These are phyloP conservation scores for Sebastes alutus DNA, from an alignment of 2,797 vertebrate species.

Conservation along the genomic window DNA sequence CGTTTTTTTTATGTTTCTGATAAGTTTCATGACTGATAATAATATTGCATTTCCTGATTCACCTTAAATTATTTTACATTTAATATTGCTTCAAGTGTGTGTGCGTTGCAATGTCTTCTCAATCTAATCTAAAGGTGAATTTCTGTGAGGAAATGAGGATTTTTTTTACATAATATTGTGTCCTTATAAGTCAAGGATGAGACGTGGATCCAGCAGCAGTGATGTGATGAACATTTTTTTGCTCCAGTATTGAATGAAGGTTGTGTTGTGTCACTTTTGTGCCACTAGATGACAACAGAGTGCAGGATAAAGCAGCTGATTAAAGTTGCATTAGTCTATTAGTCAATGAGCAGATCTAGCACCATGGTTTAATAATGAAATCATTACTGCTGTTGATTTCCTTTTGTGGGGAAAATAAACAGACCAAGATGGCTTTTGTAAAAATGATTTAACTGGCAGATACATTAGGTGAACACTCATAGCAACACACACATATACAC, in stretches of 20 bases:
- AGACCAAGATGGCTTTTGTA: slow-evolving; percentile 21
- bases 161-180: slow-evolving; percentile 3
- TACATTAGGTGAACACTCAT: not conserved
- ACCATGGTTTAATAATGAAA: slow-evolving; percentile 61
- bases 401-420: slow-evolving; percentile 35
- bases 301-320: slow-evolving; percentile 55
- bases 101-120: not conserved
- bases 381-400: slow-evolving; percentile 59
- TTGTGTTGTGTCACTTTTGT: slow-evolving; percentile 28
- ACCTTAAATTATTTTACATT: not conserved
- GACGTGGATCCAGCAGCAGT: not conserved
- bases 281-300: slow-evolving; percentile 78
- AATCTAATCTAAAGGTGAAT: not conserved
- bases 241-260: not conserved
- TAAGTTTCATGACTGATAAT: slow-evolving; percentile 14
- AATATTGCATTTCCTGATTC: not conserved
- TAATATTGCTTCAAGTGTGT: not conserved
- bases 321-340: slow-evolving; percentile 52
- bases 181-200: slow-evolving; percentile 9
- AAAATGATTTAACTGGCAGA: slow-evolving; percentile 29
- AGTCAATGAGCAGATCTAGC: slow-evolving; percentile 52
- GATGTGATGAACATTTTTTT: slow-evolving; percentile 31
- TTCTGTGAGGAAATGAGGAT: not conserved
- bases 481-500: not conserved
- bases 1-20: not conserved